These are phyloP conservation scores for Heteromormyrus szaboi DNA, from an alignment of 2,797 vertebrate genomes.

Conservation along the genomic window DNA sequence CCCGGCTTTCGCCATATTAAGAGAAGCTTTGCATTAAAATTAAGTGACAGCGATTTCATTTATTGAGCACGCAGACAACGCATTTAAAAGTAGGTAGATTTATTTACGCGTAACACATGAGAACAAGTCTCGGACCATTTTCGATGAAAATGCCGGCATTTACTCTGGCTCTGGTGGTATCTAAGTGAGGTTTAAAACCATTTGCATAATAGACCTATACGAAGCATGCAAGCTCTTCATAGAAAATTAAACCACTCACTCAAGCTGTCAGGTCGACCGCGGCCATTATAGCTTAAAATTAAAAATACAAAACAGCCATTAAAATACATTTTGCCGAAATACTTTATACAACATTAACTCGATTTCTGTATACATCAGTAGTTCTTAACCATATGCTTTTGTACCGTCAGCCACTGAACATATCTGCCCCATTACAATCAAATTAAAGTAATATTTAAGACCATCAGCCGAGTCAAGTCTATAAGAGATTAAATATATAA, in stretches of 20 bases:
- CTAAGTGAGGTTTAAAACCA: not conserved
- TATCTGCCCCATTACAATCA: not conserved
- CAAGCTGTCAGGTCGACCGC: not conserved
- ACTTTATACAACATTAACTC: not conserved
- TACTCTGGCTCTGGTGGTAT: not conserved
- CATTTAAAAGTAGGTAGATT: not conserved
- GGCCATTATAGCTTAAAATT: not conserved
- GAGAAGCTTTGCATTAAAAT: not conserved
- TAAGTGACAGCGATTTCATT: not conserved
- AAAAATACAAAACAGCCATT: not conserved
- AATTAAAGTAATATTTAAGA: not conserved
- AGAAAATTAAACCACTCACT: not conserved
- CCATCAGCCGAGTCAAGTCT: not conserved
- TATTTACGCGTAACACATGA: not conserved
- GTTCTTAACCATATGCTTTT: not conserved
- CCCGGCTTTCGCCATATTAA: not conserved
- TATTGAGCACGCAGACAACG: not conserved
- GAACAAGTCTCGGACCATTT: not conserved
- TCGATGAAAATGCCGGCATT: not conserved
- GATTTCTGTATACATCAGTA: not conserved
- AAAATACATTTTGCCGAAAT: not conserved
- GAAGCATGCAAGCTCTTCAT: not conserved
- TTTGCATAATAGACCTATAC: not conserved
- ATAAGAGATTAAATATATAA: not conserved
- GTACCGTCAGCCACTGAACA: not conserved